These are phyloP conservation scores for Agrotis segetum DNA, from an alignment of 2,888 invertebrate genomes.

Conservation along the genomic window DNA sequence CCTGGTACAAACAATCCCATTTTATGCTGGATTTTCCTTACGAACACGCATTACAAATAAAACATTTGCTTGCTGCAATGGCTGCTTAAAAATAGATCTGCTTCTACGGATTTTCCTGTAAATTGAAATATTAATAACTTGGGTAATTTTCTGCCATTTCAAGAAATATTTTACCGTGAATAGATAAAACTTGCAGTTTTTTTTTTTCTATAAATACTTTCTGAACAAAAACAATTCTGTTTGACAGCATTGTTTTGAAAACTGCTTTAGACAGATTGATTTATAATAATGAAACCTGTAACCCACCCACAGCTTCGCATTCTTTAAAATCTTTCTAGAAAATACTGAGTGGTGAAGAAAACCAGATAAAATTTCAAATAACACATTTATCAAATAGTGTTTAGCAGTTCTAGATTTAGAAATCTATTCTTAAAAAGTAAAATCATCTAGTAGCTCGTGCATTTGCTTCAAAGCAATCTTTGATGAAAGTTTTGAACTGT, in stretches of 20 bases:
- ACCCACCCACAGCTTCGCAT: neutral
- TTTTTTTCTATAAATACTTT: neutral
- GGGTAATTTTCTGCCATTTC: too few relatives aligned
- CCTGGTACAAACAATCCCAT: too few relatives aligned
- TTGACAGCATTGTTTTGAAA: conserved; percentile 18
- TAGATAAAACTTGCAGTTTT: too few relatives aligned
- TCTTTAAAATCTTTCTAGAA: neutral
- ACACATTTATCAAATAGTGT: neutral
- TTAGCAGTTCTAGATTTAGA: neutral
- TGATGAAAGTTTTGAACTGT: neutral
- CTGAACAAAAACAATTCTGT: neutral
- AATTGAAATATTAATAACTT: too few relatives aligned
- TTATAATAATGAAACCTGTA: conserved; percentile 4
- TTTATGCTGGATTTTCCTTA: too few relatives aligned
- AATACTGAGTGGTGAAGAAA: neutral
- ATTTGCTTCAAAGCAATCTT: neutral
- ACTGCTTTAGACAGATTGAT: neutral
- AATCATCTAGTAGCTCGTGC: too few relatives aligned
- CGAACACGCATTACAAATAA: too few relatives aligned
- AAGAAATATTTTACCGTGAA: too few relatives aligned
- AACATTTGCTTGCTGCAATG: too few relatives aligned
- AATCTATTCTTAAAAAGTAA: neutral
- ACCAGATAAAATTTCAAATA: conserved; percentile 14
- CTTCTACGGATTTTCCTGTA: too few relatives aligned
- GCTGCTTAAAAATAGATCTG: too few relatives aligned